These are phyloP conservation scores for Hirtodrosophila duncani DNA, from an alignment of 2,888 invertebrate genomes.

Conservation along the genomic window DNA sequence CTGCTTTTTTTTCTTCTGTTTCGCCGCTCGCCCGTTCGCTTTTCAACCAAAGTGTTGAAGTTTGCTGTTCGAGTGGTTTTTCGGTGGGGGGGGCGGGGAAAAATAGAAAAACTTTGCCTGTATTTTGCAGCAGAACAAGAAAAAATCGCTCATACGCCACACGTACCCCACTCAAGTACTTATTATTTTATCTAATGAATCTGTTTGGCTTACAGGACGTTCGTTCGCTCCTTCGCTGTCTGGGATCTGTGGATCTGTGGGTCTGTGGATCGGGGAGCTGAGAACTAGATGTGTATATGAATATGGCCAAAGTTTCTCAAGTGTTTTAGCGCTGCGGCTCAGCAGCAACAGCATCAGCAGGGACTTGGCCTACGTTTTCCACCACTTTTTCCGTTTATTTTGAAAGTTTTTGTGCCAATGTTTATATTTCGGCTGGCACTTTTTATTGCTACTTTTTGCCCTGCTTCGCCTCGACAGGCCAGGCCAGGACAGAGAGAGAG, in stretches of 20 bases:
- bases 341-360: background rate
- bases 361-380: background rate
- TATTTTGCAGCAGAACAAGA: constrained; percentile 37
- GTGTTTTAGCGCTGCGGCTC: constrained; percentile 41
- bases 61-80: constrained; percentile 64
- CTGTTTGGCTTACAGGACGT: constrained; percentile 56
- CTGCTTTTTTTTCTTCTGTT: constrained; percentile 23
- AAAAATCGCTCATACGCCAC: constrained; percentile 59
- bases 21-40: constrained; percentile 39
- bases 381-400: constrained; percentile 31
- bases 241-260: background rate
- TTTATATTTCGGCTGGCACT: constrained; percentile 33
- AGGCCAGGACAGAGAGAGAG: too few species aligned
- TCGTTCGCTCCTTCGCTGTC: too few species aligned
- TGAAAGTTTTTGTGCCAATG: constrained; percentile 46
- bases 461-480: too few species aligned
- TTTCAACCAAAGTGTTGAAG: constrained; percentile 70
- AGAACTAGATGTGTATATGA: constrained; percentile 38
- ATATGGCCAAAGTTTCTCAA: constrained; percentile 63
- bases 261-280: background rate
- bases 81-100: background rate
- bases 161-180: constrained; percentile 33
- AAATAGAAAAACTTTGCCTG: constrained; percentile 52
- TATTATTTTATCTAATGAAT: constrained; percentile 74
- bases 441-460: constrained; percentile 41